Percentiles rank a stretch among this genome's conserved stretches.
Conservation (phyloP, 2,888 invertebrate genomes). For the Melieria picta region DNA sequence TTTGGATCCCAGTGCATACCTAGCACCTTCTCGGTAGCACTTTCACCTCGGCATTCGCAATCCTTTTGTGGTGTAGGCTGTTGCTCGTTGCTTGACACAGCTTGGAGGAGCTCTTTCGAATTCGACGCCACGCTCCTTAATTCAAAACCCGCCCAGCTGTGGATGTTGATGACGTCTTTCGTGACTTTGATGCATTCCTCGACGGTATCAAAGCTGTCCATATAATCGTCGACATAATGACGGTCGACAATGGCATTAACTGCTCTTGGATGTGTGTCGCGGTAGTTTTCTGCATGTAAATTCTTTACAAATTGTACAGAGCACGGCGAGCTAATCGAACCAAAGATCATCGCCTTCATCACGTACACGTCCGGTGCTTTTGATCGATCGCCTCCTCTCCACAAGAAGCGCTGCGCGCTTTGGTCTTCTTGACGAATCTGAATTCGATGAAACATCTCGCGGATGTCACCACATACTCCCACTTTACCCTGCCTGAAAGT, state of each 20-base stretch:
- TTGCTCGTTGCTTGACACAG: not conserved
- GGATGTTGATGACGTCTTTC: conserved; percentile 11
- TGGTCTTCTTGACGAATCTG: not conserved
- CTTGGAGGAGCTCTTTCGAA: conserved; percentile 12
- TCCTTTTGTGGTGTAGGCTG: not conserved
- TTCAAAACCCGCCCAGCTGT: conserved; percentile 5
- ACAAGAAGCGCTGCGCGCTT: not conserved
- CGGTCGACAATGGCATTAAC: conserved; percentile 28
- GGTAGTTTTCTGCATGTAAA: conserved; percentile 29
- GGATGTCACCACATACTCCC: not conserved
- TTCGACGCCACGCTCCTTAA: conserved; percentile 12
- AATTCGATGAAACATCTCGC: conserved; percentile 8
- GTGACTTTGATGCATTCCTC: conserved; percentile 9
- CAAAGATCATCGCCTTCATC: conserved; percentile 2
- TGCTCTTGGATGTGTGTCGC: conserved; percentile 20
- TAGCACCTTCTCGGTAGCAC: conserved; percentile 4
- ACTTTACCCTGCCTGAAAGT: not conserved
- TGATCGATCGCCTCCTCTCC: conserved; percentile 1
- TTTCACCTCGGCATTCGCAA: not conserved
- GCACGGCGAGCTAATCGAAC: conserved; percentile 22
- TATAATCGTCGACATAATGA: conserved; percentile 25
- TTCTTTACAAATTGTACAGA: conserved; percentile 29
- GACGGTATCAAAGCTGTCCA: conserved; percentile 12
- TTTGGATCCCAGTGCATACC: conserved; percentile 15
- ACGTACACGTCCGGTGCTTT: not conserved